Evolutionary conservation across 2,888 invertebrate species (phyloP), one percentile per base, ranked within the genome.

Genomic region (Listrodromus nycthemerus): DNA sequence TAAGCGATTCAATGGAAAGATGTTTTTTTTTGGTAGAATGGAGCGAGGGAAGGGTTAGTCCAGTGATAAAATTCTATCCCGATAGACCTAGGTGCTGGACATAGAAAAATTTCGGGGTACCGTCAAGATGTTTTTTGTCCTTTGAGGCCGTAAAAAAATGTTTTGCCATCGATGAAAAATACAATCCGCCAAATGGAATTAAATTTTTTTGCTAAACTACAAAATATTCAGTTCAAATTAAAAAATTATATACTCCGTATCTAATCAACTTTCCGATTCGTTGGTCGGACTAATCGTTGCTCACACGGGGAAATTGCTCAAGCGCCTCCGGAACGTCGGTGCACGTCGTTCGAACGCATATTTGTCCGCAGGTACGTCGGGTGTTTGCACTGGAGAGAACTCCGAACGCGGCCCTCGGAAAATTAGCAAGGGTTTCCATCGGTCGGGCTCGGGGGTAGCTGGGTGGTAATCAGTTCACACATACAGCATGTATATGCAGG

Each of bases 401-500:
- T 76, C 52, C 30, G 30, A 45, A 10, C 45, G 30, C 24, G 76
- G 55, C 55, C 10, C 24, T 48, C 45, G 27, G 55, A 21, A 37
- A 70, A 76, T 70, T 71, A 30, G 76, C 65, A 77, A 77, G 52
- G 66, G 58, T 37, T 66, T 75, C 75, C 63, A 52, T 80, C 75
- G 48, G 65, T 30, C 67, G 66, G 21, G 27, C 67, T 69, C 33
- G 1, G 37, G 66, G 45, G 50, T 74, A 30, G 27, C 30, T 30
- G 65, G n/a, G 65, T 66, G 55, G 74, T 48, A 79, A 79, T 79
- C 67, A 71, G 55, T 79, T 81, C 37, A 63, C 16, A 66, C 27
- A 37, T 50, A 67, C 33, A 70, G 16, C 37, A n/a, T 13, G 30
- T 41, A 1, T 41, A 80, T 19, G 19, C 19, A 63, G 13, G 48